Conservation (phyloP, 1,140 invertebrate species). For the Whitmania pigra region DNA sequence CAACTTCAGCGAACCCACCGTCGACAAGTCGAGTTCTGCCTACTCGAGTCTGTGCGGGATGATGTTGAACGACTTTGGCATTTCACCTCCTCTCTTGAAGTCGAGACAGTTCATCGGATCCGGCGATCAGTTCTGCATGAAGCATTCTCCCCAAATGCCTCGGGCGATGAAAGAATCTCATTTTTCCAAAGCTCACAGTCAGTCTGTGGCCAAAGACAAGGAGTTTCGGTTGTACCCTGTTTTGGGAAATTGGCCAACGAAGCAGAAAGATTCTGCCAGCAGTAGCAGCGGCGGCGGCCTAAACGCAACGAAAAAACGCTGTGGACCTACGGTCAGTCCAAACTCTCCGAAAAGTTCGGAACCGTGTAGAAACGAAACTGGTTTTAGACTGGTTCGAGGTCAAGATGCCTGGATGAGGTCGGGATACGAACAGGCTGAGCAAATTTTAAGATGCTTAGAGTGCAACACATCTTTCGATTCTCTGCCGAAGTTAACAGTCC, state of each 20-base stretch:
- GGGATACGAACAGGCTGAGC: conserved; percentile 87
- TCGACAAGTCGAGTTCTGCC: background rate
- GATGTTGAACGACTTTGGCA: conserved; percentile 10
- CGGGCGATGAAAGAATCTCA: background rate
- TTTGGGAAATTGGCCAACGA: conserved; percentile 5
- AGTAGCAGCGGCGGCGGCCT: background rate
- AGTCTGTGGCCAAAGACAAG: background rate
- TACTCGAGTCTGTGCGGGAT: conserved; percentile 6
- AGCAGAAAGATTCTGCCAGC: background rate
- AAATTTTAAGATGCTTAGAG: conserved; percentile 98
- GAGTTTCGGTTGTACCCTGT: conserved; percentile 2
- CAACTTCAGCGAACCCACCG: background rate
- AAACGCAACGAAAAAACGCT: background rate
- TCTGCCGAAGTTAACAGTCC: conserved; percentile 88
- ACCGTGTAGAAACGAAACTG: background rate
- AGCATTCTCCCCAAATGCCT: background rate
- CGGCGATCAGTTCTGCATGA: background rate
- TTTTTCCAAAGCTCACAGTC: background rate
- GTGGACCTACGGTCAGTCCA: background rate
- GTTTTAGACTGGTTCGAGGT: conserved; percentile 72
- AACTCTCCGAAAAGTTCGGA: conserved; percentile 11
- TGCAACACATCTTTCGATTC: conserved; percentile 89
- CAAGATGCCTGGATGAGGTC: conserved; percentile 97
- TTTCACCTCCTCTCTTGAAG: background rate
- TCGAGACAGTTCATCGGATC: background rate